Base-by-base conservation (phyloP, 2,888 invertebrate genomes). In the Noctuana brunneofusca region DNA sequence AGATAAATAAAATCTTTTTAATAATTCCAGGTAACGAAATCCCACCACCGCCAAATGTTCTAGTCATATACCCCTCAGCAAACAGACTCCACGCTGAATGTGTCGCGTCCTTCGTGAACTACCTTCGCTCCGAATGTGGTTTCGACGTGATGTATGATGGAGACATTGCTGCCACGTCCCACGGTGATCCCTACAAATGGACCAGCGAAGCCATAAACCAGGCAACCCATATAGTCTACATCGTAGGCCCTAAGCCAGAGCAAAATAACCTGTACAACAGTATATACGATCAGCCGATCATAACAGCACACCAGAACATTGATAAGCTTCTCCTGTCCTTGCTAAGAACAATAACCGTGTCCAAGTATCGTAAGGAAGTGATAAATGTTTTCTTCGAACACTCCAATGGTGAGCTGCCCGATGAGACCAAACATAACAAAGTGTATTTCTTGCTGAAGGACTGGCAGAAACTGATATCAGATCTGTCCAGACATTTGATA, bases 261-360 rank as follows among this genome's bases (percentile, higher is more conserved):
- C 78, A 83, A 35, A 73, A 75, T 0, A 86, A 84, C 38, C 62
- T 71, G 0, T 81, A 80, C 73, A 84, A 79, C 65, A 87, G 83
- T 56, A 88, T 89, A 3, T 89, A 89, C 63, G 89, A 89, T 62
- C 85, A 87, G 72, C 87, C 89, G 0, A 87, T 89, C 1, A 79
- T 83, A 54, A 82, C 76, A 4, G 77, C 83, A 0, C 81, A 84
- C 24, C 83, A 78, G 64, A 76, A 89, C 32, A 79, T 90, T 0
- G 90, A 90, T 53, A 66, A 67, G 0, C 68, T 89, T 0, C 75
- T 87, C 0, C 72, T 91, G 0, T 77, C 83, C 0, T 74, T 87
- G 62, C 67, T 89, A 0, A 83, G 78, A 68, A 71, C 80, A 0
- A 76, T 69, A 52, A 70, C 81, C 20, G 73, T 69, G 0, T 69